These are phyloP conservation scores for Sympetrum striolatum DNA, from an alignment of 2,888 invertebrate species.

Conservation along the genomic window DNA sequence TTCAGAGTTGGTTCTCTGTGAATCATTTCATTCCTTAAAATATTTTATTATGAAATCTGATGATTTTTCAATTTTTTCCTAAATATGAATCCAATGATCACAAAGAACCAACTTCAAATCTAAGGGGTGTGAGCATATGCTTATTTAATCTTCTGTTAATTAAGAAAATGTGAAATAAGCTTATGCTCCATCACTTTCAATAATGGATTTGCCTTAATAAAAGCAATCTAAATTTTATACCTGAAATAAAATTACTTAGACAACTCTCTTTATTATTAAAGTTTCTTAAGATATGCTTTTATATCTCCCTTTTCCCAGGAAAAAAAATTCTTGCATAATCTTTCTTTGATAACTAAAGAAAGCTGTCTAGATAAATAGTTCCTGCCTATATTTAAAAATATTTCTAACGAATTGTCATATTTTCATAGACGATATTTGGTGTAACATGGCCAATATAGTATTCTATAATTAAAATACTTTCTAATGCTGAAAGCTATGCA, in stretches of 20 bases:
- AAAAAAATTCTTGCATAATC: background rate
- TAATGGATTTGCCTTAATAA: background rate
- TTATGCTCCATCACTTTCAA: background rate
- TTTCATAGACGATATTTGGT: background rate
- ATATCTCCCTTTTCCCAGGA: background rate
- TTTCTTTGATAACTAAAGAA: background rate
- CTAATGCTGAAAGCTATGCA: background rate
- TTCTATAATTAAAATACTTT: background rate
- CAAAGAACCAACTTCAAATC: background rate
- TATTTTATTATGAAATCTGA: background rate
- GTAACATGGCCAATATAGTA: conserved; percentile 9
- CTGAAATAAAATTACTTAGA: background rate
- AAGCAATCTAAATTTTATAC: background rate
- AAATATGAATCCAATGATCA: background rate
- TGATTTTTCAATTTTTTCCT: background rate
- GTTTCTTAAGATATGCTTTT: background rate
- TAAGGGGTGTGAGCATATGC: background rate
- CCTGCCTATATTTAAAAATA: background rate
- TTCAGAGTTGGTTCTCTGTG: background rate
- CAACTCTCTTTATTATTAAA: background rate
- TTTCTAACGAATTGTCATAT: background rate
- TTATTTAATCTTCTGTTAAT: background rate
- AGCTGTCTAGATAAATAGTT: background rate
- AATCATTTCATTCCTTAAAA: background rate
- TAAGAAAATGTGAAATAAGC: background rate